These are phyloP conservation scores for Aleiodes leptofemur DNA, from an alignment of 2,888 invertebrate genomes.

Conservation along the genomic window DNA sequence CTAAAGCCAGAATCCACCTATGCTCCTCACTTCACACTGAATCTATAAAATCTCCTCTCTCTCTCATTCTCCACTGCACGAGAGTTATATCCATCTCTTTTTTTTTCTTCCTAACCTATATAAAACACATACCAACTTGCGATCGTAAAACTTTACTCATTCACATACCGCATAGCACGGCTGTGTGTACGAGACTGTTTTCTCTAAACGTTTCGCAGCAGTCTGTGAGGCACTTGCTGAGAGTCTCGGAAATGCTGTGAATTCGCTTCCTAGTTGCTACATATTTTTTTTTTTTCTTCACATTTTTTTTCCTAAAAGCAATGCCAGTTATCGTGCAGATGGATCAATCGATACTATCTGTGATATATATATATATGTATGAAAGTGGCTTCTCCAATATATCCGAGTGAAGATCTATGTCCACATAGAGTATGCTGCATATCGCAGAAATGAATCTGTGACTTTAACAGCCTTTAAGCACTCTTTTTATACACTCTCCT, in stretches of 20 bases:
- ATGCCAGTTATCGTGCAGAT: neutral
- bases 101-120: slow-evolving; percentile 51
- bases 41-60: slow-evolving; percentile 32
- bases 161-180: slow-evolving; percentile 54
- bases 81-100: slow-evolving; percentile 6
- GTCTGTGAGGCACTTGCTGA: slow-evolving; percentile 2
- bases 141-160: slow-evolving; percentile 63
- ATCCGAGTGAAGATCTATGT: neutral
- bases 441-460: neutral
- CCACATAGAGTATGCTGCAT: neutral
- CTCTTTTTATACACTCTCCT: slow-evolving; percentile 1
- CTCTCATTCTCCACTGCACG: slow-evolving; percentile 36
- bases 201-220: slow-evolving; percentile 57
- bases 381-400: neutral
- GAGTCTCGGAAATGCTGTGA: slow-evolving; percentile 11
- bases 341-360: slow-evolving; percentile 17
- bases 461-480: slow-evolving; percentile 1
- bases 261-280: neutral
- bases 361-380: neutral
- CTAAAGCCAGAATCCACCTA: slow-evolving; percentile 15
- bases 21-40: slow-evolving; percentile 41
- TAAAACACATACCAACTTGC: slow-evolving; percentile 57
- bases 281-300: no score
- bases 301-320: neutral
- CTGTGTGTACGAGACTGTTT: slow-evolving; percentile 57